Conservation (phyloP, 1,140 invertebrate species). For the Bursaphelenchus mucronatus region DNA sequence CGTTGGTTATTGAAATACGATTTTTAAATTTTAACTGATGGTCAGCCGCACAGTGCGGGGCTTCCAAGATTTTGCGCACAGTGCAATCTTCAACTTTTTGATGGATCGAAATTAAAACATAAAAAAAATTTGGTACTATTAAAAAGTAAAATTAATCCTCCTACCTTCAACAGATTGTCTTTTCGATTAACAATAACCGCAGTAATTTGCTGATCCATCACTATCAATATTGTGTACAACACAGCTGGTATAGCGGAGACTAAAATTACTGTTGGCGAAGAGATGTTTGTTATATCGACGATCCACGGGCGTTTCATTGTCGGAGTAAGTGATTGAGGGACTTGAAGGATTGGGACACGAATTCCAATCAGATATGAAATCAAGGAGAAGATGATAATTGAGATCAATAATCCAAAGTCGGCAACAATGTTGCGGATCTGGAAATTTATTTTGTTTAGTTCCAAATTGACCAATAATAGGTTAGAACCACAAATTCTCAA, state of each 20-base stretch:
- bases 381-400: constrained; percentile 62
- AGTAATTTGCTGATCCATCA: constrained; percentile 94
- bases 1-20: too few relatives aligned
- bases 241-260: constrained; percentile 81
- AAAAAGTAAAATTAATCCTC: constrained; percentile 20
- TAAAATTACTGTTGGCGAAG: constrained; percentile 75
- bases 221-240: constrained; percentile 89
- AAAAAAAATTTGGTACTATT: constrained; percentile 1
- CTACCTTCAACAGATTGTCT: constrained; percentile 62
- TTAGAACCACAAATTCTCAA: too few relatives aligned
- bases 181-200: constrained; percentile 63
- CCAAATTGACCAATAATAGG: too few relatives aligned
- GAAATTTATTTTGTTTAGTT: constrained; percentile 1
- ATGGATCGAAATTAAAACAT: neutral
- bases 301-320: constrained; percentile 81
- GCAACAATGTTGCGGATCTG: constrained; percentile 61
- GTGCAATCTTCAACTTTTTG: neutral
- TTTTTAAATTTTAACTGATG: too few relatives aligned
- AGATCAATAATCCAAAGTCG: constrained; percentile 65
- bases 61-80: too few relatives aligned
- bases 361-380: constrained; percentile 60
- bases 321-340: constrained; percentile 65
- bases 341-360: constrained; percentile 62
- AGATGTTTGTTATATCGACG: constrained; percentile 75
- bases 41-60: too few relatives aligned